Evolutionary conservation across 2,797 vertebrate species (phyloP).

Genomic region (Pipistrellus pygmaeus): DNA sequence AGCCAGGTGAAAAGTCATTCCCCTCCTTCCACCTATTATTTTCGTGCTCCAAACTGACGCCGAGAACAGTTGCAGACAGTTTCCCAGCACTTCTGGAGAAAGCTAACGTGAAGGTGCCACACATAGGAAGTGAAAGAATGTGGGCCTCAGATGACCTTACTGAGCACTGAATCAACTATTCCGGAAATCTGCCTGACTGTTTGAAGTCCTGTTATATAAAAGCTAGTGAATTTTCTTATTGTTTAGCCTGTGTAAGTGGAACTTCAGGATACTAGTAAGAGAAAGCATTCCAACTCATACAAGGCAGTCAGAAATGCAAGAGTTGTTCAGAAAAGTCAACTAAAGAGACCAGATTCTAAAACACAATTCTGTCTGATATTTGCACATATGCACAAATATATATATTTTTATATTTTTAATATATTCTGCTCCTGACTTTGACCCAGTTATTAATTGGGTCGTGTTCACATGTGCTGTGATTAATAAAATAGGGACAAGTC

Average conservation of each 20-base stretch:
- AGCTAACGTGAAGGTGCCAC: not conserved
- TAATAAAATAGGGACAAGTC: not conserved
- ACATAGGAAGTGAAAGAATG: not conserved
- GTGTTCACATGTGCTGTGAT: not conserved
- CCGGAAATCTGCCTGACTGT: constrained; percentile 16
- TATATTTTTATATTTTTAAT: not conserved
- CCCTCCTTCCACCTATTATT: not conserved
- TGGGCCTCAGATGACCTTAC: not conserved
- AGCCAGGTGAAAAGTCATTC: not conserved
- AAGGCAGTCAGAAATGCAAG: not conserved
- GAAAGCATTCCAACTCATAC: not conserved
- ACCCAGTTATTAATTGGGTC: no score
- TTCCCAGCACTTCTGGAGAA: not conserved
- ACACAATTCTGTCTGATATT: not conserved
- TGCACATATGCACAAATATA: not conserved
- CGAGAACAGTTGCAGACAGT: not conserved
- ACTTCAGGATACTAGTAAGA: not conserved
- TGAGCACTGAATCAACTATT: not conserved
- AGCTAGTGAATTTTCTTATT: not conserved
- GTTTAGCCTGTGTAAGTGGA: not conserved
- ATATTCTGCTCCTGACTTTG: no score
- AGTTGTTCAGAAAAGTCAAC: not conserved
- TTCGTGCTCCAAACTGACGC: not conserved
- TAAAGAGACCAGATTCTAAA: not conserved
- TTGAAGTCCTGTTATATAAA: not conserved